Base-by-base conservation (phyloP, 92 coral and sea anemone genomes). In the Porites evermanni region DNA sequence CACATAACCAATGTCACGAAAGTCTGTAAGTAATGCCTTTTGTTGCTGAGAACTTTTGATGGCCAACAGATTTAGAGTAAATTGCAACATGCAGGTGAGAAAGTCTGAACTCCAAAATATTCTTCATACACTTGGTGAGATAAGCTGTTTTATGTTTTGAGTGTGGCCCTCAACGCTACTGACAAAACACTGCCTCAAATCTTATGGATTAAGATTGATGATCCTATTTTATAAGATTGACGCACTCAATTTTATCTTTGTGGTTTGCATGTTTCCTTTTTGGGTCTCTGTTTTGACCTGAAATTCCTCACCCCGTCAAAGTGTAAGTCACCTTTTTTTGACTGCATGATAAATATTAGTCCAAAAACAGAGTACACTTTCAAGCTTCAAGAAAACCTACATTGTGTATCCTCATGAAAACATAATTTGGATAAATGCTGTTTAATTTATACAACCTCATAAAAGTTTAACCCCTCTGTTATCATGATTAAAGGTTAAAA, bases 401-500 rank as follows among this genome's bases (percentile, higher is more conserved):
- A 44, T 47, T 38, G 47, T 38, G 6, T 38, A 38, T 38, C 47
- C 38, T 56, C 21, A 70, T 60, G 21, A 59, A 82, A 24, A 24
- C 38, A 60, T 14, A 80, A 79, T 18, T 64, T 58, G 70, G 20
- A 12, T 4, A 20, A 26, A 47, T 14, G 6, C 51, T 8, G 60
- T 64, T 20, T 51, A 53, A 72, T 72, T 72, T 47, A 72, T 83
- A 20, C 74, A 23, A 12, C 12, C 60, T 64, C 80, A 83, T 83
- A 61, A 83, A 83, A 83, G 87, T 83, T 83, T 83, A 83, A 83
- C 51, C 74, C 74, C 23, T 65, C 2, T 83, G 59, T 83, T 73
- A 63, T 56, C 3, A 56, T 54, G 14, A 73, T 74, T 16, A 24
- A 73, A 77, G 72, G 80, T 47, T 83, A 12, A 61, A 19, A 60